Evolutionary conservation across 2,797 vertebrate genomes (phyloP).

Genomic region (Leucoraja ocellata): DNA sequence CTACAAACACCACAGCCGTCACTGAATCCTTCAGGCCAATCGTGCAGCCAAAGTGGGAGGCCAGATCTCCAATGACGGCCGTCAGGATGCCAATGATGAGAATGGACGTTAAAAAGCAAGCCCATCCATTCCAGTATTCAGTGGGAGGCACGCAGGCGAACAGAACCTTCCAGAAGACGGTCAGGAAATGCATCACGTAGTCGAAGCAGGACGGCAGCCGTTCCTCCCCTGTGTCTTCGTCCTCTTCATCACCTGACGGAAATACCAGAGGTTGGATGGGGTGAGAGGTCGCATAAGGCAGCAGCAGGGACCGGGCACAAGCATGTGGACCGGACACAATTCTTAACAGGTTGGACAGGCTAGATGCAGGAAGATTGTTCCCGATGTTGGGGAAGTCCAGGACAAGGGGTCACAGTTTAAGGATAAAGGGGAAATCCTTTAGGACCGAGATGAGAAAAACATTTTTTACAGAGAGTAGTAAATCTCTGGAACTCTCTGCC

Average conservation of each 20-base stretch:
- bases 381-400: no score
- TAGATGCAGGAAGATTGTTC: no score
- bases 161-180: constrained; percentile 97
- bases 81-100: constrained; percentile 88
- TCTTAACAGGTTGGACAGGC: no score
- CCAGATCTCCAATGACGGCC: constrained; percentile 85
- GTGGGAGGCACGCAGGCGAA: constrained; percentile 95
- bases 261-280: constrained; percentile 39
- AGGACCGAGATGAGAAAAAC: no score
- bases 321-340: background rate
- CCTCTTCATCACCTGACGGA: constrained; percentile 73
- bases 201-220: constrained; percentile 92
- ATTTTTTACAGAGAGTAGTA: no score
- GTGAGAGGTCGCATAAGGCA: background rate
- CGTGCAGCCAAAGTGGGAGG: constrained; percentile 95
- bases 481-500: no score
- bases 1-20: constrained; percentile 88
- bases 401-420: no score
- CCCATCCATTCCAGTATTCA: constrained; percentile 91
- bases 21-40: constrained; percentile 96
- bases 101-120: constrained; percentile 84
- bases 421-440: no score
- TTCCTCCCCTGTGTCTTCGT: constrained; percentile 87
- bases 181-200: constrained; percentile 98
- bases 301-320: background rate